Evolutionary conservation across 2,888 invertebrate species (phyloP).

Genomic region (Acanthoscelides obtectus): DNA sequence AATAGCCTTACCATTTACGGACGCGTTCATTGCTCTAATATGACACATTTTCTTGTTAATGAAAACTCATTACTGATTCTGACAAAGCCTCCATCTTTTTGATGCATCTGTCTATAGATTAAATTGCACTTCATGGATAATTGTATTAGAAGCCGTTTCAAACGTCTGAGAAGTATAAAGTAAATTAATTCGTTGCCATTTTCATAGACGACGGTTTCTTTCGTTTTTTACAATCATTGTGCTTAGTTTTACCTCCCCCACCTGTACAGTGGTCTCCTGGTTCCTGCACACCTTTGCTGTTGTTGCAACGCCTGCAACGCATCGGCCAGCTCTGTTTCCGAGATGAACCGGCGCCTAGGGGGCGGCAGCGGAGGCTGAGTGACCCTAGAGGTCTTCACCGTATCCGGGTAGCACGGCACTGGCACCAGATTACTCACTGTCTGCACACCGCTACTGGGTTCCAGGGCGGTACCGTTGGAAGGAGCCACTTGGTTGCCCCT

Average conservation of each 20-base stretch:
- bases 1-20: no score
- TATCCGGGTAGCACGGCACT: conserved; percentile 44
- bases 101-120: no score
- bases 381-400: conserved; percentile 26
- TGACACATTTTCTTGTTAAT: no score
- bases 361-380: conserved; percentile 41
- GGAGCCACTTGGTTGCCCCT: conserved; percentile 46
- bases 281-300: conserved; percentile 35
- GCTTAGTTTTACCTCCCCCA: conserved; percentile 5
- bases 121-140: no score
- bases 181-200: no score
- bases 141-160: no score
- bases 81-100: no score
- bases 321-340: conserved; percentile 47
- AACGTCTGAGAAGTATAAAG: no score
- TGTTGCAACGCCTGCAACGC: conserved; percentile 42
- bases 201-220: no score
- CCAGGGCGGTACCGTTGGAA: conserved; percentile 35
- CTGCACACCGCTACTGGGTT: conserved; percentile 43
- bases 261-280: conserved; percentile 24
- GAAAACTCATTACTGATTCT: no score
- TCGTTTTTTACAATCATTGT: conserved; percentile 11
- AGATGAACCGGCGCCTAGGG: conserved; percentile 47
- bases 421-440: conserved; percentile 55
- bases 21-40: no score